Evolutionary conservation across 2,113 vertebrate species (phyloP).

Genomic region (Ifrita kowaldi): DNA sequence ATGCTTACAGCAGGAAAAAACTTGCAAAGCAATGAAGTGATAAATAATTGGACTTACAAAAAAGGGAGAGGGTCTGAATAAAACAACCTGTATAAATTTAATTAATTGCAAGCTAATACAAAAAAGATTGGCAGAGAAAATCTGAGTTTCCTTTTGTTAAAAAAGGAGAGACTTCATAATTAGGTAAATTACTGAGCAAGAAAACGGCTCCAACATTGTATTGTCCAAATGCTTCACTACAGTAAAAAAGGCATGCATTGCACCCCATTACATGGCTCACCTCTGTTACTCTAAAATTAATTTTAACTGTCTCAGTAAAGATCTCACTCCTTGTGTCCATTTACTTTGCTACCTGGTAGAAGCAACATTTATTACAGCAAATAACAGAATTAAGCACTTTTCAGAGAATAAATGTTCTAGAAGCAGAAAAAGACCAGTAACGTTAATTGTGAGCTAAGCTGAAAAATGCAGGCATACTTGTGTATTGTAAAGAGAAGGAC

Average conservation of each 20-base stretch:
- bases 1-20: background rate
- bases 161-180: background rate
- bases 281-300: background rate
- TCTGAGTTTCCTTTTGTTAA: slow-evolving; percentile 35
- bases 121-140: slow-evolving; percentile 37
- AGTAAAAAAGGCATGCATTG: background rate
- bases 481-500: background rate
- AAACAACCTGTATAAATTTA: slow-evolving; percentile 57
- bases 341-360: background rate
- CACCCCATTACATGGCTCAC: background rate
- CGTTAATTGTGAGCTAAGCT: background rate
- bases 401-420: background rate
- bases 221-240: background rate
- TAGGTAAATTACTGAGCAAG: slow-evolving; percentile 59
- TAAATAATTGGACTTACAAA: slow-evolving; percentile 9
- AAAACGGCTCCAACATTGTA: slow-evolving; percentile 23
- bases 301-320: background rate
- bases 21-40: slow-evolving; percentile 13
- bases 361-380: background rate
- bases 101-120: slow-evolving; percentile 59
- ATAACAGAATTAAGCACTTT: background rate
- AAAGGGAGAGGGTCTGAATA: slow-evolving; percentile 35
- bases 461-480: background rate
- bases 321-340: background rate
- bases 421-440: background rate